Evolutionary conservation across 2,797 vertebrate genomes (phyloP).

Genomic region (Eidolon dupreanum): DNA sequence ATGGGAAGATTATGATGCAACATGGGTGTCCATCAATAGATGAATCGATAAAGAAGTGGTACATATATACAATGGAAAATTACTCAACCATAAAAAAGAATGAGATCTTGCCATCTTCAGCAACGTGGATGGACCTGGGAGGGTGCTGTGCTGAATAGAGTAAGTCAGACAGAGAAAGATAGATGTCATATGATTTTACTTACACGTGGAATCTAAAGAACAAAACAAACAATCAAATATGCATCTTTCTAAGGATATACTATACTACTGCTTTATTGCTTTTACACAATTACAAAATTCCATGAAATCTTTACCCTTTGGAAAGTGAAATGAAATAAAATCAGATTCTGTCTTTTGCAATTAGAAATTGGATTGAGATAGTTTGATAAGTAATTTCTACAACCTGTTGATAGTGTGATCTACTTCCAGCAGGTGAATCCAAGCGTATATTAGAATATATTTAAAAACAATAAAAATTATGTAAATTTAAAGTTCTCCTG

Average conservation of each 20-base stretch:
- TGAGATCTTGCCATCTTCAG: too few relatives aligned
- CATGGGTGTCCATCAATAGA: too few relatives aligned
- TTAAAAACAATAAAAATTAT: background rate
- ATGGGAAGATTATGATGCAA: too few relatives aligned
- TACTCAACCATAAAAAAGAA: too few relatives aligned
- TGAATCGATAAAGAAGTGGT: too few relatives aligned
- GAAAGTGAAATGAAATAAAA: slow-evolving; percentile 13
- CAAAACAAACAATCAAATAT: background rate
- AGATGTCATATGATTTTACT: too few relatives aligned
- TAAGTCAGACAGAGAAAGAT: too few relatives aligned
- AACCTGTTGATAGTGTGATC: background rate
- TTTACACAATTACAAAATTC: background rate
- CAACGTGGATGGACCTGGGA: too few relatives aligned
- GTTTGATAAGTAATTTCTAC: background rate
- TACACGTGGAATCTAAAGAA: too few relatives aligned
- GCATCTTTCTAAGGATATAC: background rate
- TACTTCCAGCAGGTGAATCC: background rate
- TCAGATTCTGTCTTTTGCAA: background rate
- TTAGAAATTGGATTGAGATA: background rate
- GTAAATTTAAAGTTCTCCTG: background rate
- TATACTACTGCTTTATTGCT: background rate
- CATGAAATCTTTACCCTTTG: background rate
- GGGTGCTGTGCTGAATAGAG: too few relatives aligned
- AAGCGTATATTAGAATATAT: background rate
- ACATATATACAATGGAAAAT: too few relatives aligned